These are phyloP conservation scores for Syngnathus rostellatus DNA, from an alignment of 2,797 vertebrate genomes.

Conservation along the genomic window DNA sequence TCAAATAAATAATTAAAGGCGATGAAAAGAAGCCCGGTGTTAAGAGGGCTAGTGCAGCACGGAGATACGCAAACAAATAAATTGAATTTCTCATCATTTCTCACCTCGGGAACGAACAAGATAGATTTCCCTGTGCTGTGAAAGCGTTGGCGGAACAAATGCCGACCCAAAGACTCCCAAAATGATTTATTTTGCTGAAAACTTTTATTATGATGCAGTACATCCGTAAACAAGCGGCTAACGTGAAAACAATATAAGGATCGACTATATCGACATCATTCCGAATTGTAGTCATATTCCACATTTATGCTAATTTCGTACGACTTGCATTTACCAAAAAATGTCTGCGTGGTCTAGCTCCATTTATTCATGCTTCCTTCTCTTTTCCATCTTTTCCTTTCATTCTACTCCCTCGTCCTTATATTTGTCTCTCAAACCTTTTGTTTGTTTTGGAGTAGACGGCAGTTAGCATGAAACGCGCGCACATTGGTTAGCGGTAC, in stretches of 20 bases:
- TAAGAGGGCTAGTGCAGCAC: not conserved
- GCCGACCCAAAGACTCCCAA: not conserved
- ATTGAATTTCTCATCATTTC: not conserved
- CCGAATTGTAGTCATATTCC: too few relatives aligned
- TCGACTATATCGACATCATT: too few relatives aligned
- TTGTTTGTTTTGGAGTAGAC: not conserved
- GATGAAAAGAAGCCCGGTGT: not conserved
- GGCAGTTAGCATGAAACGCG: not conserved
- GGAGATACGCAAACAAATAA: not conserved
- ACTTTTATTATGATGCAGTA: not conserved
- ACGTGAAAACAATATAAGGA: too few relatives aligned
- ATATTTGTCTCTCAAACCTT: not conserved
- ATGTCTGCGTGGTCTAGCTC: too few relatives aligned
- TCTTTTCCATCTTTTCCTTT: not conserved
- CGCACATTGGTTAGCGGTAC: not conserved
- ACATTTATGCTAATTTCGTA: too few relatives aligned
- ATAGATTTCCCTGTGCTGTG: not conserved
- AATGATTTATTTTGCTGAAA: not conserved
- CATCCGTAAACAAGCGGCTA: too few relatives aligned
- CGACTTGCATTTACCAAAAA: too few relatives aligned
- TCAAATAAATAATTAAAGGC: not conserved
- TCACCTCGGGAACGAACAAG: not conserved
- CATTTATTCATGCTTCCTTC: not conserved
- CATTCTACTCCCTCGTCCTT: not conserved
- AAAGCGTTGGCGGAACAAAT: not conserved